Evolutionary conservation across 2,797 vertebrate species (phyloP).

Genomic region (Trematocara caparti): DNA sequence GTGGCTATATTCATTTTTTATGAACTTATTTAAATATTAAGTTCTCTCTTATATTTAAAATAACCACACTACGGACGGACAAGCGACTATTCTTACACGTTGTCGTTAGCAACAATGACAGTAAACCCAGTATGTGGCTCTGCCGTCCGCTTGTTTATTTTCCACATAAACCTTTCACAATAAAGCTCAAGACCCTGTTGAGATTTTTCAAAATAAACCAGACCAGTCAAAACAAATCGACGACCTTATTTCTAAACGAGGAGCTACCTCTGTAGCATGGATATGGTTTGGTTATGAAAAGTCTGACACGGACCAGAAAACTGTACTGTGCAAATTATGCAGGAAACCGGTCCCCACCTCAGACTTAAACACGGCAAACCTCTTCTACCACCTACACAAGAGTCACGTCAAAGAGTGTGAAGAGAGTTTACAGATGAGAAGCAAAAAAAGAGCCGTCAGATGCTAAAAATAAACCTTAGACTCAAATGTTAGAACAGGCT

Average conservation of each 20-base stretch:
- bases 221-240: background rate
- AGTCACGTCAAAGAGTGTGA: background rate
- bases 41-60: background rate
- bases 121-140: background rate
- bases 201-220: background rate
- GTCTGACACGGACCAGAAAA: background rate
- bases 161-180: background rate
- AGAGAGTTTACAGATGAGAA: background rate
- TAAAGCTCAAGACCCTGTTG: background rate
- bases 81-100: background rate
- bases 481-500: background rate
- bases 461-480: background rate
- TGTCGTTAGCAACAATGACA: background rate
- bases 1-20: background rate
- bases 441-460: background rate
- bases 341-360: background rate
- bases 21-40: no score
- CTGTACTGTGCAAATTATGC: background rate
- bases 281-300: background rate
- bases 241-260: background rate
- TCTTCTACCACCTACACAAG: background rate
- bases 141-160: background rate
- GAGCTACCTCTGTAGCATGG: background rate
- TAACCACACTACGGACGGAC: background rate
- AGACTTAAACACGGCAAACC: background rate